Evolutionary conservation across 1,140 invertebrate species (phyloP), one percentile per base, ranked within the genome.

Genomic region (Arctopsyche grandis): DNA sequence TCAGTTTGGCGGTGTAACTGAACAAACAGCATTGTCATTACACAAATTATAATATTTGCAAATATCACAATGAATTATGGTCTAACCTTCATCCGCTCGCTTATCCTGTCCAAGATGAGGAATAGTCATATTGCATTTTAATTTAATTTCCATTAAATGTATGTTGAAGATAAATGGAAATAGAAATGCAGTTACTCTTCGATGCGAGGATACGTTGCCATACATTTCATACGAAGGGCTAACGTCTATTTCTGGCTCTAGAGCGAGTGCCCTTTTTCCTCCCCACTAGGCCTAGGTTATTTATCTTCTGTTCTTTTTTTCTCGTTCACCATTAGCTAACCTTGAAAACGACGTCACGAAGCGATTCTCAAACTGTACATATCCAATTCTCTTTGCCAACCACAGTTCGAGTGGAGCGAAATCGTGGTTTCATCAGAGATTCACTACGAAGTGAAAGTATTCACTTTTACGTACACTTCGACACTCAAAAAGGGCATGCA

Each of bases 211-310:
- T n/a, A 52, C 71, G 71, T 16, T 74, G 71, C 71, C 71, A 74
- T 74, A 74, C 48, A 74, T 74, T 74, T 26, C 38, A 22, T 69
- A 5, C 24, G 21, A 26, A 46, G 71, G 71, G 71, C 46, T 74
- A 26, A 14, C 63, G 46, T 78, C 80, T 81, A 81, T 81, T 81
- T 78, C 44, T 43, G 79, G 75, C 10, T 10, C 22, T n/a, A 3
- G 3, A 5, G 10, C 76, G 29, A 77, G 10, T 70, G 69, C 76
- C 69, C 76, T 70, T 69, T 43, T 26, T 77, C 38, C 58, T 63
- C 69, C 76, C 74, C 74, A 76, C 60, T 75, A 77, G 74, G 24
- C 77, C 52, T 79, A 79, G 80, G 78, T 79, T 81, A 81, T 81
- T 79, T 81, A 73, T 77, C 78, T 79, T 63, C 26, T 58, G 58